These are phyloP conservation scores for Perca fluviatilis DNA, from an alignment of 2,113 vertebrate genomes.

Conservation along the genomic window DNA sequence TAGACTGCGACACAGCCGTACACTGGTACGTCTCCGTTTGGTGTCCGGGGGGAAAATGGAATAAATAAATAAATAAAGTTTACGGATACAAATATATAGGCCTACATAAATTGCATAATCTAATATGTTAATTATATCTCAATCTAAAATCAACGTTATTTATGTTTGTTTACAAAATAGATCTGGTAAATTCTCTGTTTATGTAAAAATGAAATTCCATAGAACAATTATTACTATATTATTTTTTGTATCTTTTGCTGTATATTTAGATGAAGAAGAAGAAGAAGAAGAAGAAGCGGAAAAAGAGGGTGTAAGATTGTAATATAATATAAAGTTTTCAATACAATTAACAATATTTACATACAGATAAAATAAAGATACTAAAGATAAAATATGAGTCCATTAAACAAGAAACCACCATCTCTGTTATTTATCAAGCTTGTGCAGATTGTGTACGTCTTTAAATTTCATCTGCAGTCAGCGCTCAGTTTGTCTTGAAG, in stretches of 20 bases:
- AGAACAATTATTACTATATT: not conserved
- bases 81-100: not conserved
- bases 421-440: not conserved
- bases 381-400: not conserved
- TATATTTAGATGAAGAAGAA: not conserved
- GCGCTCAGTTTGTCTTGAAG: not conserved
- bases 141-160: not conserved
- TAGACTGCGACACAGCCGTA: conserved; percentile 54
- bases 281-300: not conserved
- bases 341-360: not conserved
- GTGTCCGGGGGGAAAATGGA: conserved; percentile 60
- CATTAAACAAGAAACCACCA: not conserved
- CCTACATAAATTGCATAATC: no score
- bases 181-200: not conserved
- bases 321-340: not conserved
- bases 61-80: not conserved
- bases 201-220: not conserved
- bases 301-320: not conserved
- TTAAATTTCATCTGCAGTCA: not conserved
- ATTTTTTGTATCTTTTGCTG: not conserved
- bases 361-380: not conserved
- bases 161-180: not conserved
- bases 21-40: conserved; percentile 42
- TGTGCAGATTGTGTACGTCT: not conserved
- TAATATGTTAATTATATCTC: no score